These are phyloP conservation scores for Eristalis intricaria DNA, from an alignment of 2,888 invertebrate genomes.

Conservation along the genomic window DNA sequence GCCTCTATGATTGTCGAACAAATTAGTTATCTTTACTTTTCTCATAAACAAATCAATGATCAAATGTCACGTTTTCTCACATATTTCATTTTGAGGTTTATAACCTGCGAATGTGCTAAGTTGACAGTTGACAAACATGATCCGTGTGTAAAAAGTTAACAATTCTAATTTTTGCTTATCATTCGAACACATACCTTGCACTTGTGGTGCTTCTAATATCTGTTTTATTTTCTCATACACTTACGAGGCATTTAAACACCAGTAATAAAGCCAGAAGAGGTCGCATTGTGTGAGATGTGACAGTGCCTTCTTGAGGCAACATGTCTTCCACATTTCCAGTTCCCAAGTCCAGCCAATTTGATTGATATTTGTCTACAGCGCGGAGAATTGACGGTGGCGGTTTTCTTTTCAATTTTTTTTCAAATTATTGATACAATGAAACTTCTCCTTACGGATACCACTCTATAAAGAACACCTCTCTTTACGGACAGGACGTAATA, in stretches of 20 bases:
- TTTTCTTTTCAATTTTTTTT: too few relatives aligned
- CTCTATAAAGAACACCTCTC: too few relatives aligned
- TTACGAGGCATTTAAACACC: neutral
- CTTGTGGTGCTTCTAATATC: neutral
- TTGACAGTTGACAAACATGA: neutral
- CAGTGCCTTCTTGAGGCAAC: too few relatives aligned
- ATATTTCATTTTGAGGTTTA: neutral
- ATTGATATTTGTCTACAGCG: too few relatives aligned
- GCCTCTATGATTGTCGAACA: neutral
- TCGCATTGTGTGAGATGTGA: too few relatives aligned
- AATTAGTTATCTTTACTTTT: neutral
- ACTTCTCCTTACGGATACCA: too few relatives aligned
- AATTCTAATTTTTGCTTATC: neutral
- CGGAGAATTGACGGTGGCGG: too few relatives aligned
- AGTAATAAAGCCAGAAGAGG: too few relatives aligned
- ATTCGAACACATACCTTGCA: neutral
- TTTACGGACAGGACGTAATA: too few relatives aligned
- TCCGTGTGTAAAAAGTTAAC: neutral
- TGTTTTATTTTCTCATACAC: neutral
- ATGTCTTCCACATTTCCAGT: too few relatives aligned
- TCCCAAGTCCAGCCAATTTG: too few relatives aligned
- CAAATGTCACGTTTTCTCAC: neutral
- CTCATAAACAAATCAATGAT: neutral
- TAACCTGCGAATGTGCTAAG: neutral
- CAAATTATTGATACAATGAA: too few relatives aligned